phyloP scores from a whole-genome alignment of 2,113 vertebrate species.

The Trichechus manatus region DNA sequence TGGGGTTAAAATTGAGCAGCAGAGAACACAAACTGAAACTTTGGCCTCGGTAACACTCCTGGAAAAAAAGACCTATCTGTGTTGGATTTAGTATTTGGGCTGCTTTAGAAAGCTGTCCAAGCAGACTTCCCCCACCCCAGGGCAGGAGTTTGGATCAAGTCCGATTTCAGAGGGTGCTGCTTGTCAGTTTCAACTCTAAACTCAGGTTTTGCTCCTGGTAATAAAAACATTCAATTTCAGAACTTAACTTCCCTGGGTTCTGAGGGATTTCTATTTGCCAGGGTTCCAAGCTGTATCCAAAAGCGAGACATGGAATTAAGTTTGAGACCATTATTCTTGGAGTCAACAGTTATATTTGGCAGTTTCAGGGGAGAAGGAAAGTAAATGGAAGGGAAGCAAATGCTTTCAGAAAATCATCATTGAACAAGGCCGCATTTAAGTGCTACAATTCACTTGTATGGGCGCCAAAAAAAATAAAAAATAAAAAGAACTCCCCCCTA shows the following conservation, averaged over 20 bases:
- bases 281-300: background rate
- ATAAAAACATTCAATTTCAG: background rate
- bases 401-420: background rate
- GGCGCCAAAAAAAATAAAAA: background rate
- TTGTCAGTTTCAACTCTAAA: conserved; percentile 2
- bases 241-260: background rate
- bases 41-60: background rate
- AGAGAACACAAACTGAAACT: background rate
- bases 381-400: background rate
- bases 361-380: background rate
- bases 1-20: background rate
- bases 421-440: background rate
- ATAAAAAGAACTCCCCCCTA: too few species aligned
- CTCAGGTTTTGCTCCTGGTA: background rate
- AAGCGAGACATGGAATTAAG: background rate
- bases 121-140: background rate
- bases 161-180: background rate
- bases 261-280: background rate
- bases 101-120: background rate
- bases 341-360: background rate
- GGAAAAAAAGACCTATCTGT: background rate
- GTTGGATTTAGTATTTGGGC: background rate
- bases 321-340: background rate
- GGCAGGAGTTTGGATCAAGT: background rate
- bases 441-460: background rate